Conservation (phyloP, 2,888 invertebrate species). For the Agrilus biguttatus region DNA sequence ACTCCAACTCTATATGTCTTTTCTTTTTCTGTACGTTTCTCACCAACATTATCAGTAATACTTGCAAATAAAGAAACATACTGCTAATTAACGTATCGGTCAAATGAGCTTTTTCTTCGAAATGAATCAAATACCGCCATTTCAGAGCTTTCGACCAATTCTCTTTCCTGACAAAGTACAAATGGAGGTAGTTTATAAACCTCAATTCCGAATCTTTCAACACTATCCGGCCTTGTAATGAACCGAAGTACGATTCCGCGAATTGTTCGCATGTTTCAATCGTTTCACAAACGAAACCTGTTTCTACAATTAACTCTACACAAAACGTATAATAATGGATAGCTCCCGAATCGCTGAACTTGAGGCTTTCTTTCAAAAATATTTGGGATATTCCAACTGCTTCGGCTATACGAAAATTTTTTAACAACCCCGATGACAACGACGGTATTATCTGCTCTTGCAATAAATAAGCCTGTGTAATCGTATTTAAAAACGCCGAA, state of each 20-base stretch:
- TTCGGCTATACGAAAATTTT: constrained; percentile 34
- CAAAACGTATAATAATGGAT: constrained; percentile 43
- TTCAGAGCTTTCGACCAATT: constrained; percentile 7
- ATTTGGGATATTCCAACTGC: constrained; percentile 34
- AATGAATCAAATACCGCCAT: constrained; percentile 12
- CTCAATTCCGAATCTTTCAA: constrained; percentile 10
- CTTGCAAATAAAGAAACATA: constrained; percentile 13
- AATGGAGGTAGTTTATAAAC: constrained; percentile 11
- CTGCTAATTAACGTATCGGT: constrained; percentile 9
- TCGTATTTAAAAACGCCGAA: constrained; percentile 31
- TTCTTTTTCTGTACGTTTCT: constrained; percentile 8
- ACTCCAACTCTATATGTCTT: constrained; percentile 5
- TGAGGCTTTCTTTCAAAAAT: constrained; percentile 18
- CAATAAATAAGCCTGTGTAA: constrained; percentile 30
- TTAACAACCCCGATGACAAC: constrained; percentile 31
- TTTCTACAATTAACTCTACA: constrained; percentile 41
- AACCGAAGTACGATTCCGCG: constrained; percentile 23
- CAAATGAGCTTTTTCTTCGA: constrained; percentile 2
- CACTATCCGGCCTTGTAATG: not conserved
- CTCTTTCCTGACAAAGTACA: constrained; percentile 10
- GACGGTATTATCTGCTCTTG: constrained; percentile 34
- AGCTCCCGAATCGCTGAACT: constrained; percentile 20
- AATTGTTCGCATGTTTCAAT: constrained; percentile 32
- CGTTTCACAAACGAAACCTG: constrained; percentile 38
- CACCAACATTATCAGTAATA: constrained; percentile 10